phyloP scores from a whole-genome alignment of 2,888 invertebrate species.

The Scelioninae gen. 2 region DNA sequence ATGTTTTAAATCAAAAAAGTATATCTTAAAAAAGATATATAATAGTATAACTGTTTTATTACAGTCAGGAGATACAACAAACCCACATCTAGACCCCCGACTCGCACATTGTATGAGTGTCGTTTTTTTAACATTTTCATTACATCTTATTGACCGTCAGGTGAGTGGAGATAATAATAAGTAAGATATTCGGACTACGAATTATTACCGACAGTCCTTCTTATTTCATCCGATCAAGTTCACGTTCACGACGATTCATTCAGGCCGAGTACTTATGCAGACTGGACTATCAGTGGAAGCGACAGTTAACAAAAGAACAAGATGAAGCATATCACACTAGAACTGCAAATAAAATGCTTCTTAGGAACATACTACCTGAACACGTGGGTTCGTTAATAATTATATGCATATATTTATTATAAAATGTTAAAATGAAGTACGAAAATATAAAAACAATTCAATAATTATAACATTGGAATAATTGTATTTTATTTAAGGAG shows the following conservation, averaged over 20 bases:
- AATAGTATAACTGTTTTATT: slow-evolving; percentile 61
- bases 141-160: slow-evolving; percentile 92
- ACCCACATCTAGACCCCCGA: slow-evolving; percentile 81
- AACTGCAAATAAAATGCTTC: slow-evolving; percentile 89
- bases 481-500: too few species aligned
- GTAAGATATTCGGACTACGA: slow-evolving; percentile 24
- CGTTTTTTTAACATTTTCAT: slow-evolving; percentile 83
- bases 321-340: slow-evolving; percentile 90
- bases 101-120: slow-evolving; percentile 86
- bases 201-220: slow-evolving; percentile 51
- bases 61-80: slow-evolving; percentile 81
- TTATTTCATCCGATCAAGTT: slow-evolving; percentile 56
- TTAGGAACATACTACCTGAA: slow-evolving; percentile 93
- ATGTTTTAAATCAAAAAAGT: too few species aligned
- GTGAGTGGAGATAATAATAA: slow-evolving; percentile 69
- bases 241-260: slow-evolving; percentile 59
- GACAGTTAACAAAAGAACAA: slow-evolving; percentile 86
- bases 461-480: too few species aligned
- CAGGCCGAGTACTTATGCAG: slow-evolving; percentile 90
- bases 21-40: neutral
- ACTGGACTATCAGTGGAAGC: slow-evolving; percentile 89
- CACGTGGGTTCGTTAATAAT: slow-evolving; percentile 84
- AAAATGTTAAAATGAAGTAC: neutral
- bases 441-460: too few species aligned
- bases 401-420: slow-evolving; percentile 24